phyloP scores from a whole-genome alignment of 2,888 invertebrate species.

The Calliphora vomitoria region DNA sequence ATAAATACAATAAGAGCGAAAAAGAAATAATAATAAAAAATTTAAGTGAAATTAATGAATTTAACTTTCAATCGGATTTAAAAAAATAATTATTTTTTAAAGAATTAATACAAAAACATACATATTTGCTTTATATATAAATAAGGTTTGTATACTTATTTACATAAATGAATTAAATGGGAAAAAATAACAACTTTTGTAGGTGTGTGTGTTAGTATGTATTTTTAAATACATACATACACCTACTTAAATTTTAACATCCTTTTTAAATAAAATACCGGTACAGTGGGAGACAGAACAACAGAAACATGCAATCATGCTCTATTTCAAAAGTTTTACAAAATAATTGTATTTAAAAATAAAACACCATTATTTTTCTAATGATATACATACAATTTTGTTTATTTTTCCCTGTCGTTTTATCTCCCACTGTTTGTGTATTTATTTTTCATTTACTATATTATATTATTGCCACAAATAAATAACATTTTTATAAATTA shows the following conservation, averaged over 20 bases:
- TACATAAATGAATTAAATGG: conserved; percentile 6
- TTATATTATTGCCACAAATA: conserved; percentile 2
- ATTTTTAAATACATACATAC: conserved; percentile 37
- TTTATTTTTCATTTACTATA: conserved; percentile 11
- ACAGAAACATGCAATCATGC: too few relatives aligned
- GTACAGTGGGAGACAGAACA: not conserved
- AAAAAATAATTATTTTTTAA: conserved; percentile 34
- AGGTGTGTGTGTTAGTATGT: conserved; percentile 27
- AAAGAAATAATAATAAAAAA: conserved; percentile 40
- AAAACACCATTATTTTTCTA: too few relatives aligned
- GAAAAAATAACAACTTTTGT: not conserved
- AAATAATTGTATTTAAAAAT: too few relatives aligned
- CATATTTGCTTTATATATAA: not conserved
- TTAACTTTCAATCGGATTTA: conserved; percentile 57
- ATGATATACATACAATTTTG: too few relatives aligned
- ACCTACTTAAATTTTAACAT: conserved; percentile 3
- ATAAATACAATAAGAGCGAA: conserved; percentile 29
- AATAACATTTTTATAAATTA: conserved; percentile 57
- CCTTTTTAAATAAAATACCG: not conserved
- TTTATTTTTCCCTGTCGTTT: not conserved
- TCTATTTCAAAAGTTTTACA: too few relatives aligned
- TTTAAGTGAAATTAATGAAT: conserved; percentile 66
- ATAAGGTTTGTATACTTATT: not conserved
- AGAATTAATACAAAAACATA: not conserved
- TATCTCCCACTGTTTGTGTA: not conserved